phyloP scores from a whole-genome alignment of 2,113 vertebrate species.

The Harpagus bidentatus region DNA sequence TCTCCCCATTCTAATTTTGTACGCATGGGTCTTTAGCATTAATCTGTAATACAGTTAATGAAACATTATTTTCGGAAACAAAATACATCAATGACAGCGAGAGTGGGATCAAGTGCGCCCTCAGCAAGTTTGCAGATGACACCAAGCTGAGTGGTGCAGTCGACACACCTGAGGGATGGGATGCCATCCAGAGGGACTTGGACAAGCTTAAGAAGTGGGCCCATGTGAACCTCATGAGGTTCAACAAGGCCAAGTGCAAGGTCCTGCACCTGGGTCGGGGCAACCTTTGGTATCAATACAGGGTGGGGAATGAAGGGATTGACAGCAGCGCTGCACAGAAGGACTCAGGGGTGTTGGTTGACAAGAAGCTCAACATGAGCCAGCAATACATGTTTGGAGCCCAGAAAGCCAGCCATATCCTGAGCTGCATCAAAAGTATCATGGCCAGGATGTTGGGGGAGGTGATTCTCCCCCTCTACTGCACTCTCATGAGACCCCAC shows the following conservation, averaged over 20 bases:
- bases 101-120: fast-evolving
- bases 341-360: not conserved
- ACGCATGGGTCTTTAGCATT: not conserved
- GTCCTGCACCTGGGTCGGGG: not conserved
- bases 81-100: not conserved
- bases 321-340: not conserved
- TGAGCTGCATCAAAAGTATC: not conserved
- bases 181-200: not conserved
- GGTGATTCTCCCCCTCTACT: not conserved
- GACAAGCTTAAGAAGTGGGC: not conserved
- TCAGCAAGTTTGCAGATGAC: not conserved
- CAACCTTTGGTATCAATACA: not conserved
- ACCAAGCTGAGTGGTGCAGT: not conserved
- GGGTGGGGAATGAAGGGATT: not conserved
- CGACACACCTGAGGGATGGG: fast-evolving
- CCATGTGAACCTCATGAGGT: not conserved
- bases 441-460: not conserved
- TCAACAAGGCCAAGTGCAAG: not conserved
- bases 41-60: not conserved
- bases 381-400: not conserved
- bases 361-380: not conserved
- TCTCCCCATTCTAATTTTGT: not conserved
- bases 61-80: not conserved
- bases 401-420: not conserved
- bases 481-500: not conserved